Percentiles rank a stretch among this genome's conserved stretches.
Conservation (phyloP, 1,140 invertebrate species). For the Choristoneura fumiferana region DNA sequence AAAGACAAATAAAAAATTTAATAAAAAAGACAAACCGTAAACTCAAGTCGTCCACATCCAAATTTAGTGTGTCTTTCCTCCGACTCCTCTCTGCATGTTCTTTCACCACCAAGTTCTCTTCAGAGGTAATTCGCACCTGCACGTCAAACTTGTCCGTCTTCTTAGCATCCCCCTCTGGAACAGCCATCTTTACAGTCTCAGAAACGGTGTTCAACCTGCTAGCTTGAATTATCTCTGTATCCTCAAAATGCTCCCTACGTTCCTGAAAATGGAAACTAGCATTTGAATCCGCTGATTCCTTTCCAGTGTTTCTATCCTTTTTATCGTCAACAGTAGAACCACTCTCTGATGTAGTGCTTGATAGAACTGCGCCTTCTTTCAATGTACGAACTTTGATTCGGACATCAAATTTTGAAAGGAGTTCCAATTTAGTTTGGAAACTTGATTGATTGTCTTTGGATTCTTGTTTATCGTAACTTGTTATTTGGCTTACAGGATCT, state of each 20-base stretch:
- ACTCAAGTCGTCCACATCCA: constrained; percentile 80
- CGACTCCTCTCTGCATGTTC: constrained; percentile 48
- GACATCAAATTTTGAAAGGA: constrained; percentile 75
- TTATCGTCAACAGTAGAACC: constrained; percentile 51
- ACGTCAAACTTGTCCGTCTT: constrained; percentile 74
- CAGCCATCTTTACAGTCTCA: constrained; percentile 69
- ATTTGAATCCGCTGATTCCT: constrained; percentile 28
- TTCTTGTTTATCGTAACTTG: constrained; percentile 34
- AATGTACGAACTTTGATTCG: constrained; percentile 70
- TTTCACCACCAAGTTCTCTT: constrained; percentile 66
- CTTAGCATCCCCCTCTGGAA: constrained; percentile 61
- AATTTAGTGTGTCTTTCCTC: constrained; percentile 77
- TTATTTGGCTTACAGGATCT: constrained; percentile 36
- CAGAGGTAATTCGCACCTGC: constrained; percentile 71
- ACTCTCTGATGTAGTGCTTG: constrained; percentile 60
- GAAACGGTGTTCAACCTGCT: constrained; percentile 50
- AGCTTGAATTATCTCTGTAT: constrained; percentile 39
- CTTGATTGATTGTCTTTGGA: constrained; percentile 39
- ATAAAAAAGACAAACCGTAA: constrained; percentile 74
- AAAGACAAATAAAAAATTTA: too few species aligned
- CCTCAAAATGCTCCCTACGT: constrained; percentile 50
- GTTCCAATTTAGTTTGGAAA: constrained; percentile 71
- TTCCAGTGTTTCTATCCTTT: constrained; percentile 30
- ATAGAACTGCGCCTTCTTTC: constrained; percentile 51
- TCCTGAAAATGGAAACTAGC: constrained; percentile 45